These are phyloP conservation scores for Pangasius djambal DNA, from an alignment of 2,797 vertebrate species.

Conservation along the genomic window DNA sequence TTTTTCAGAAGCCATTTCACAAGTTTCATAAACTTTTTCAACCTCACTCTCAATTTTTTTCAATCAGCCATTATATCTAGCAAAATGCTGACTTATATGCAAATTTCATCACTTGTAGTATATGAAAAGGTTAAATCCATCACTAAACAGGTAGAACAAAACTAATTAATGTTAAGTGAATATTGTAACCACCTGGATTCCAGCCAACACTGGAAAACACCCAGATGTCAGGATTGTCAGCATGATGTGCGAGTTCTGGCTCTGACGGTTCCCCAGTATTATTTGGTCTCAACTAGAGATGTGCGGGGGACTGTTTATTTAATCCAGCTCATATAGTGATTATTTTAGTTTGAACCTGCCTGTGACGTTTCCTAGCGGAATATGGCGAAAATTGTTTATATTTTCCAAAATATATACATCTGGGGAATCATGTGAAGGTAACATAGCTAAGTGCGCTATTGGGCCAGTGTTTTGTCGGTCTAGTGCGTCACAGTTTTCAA, in stretches of 20 bases:
- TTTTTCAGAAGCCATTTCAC: neutral
- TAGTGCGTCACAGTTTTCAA: slow-evolving; percentile 4
- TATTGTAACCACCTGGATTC: neutral
- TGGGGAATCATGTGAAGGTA: neutral
- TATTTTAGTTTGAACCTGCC: neutral
- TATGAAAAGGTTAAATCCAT: neutral
- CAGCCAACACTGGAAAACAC: neutral
- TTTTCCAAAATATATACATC: neutral
- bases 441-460: neutral
- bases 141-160: neutral
- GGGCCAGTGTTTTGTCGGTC: slow-evolving; percentile 7
- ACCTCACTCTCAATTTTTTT: neutral
- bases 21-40: neutral
- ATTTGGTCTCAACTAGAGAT: neutral
- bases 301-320: neutral
- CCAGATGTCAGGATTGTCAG: neutral
- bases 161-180: neutral
- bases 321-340: neutral
- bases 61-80: neutral
- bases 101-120: neutral
- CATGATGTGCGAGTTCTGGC: neutral
- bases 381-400: neutral
- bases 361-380: neutral
- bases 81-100: neutral
- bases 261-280: neutral